phyloP scores from a whole-genome alignment of 2,797 vertebrate species.

The Gymnodraco acuticeps region DNA sequence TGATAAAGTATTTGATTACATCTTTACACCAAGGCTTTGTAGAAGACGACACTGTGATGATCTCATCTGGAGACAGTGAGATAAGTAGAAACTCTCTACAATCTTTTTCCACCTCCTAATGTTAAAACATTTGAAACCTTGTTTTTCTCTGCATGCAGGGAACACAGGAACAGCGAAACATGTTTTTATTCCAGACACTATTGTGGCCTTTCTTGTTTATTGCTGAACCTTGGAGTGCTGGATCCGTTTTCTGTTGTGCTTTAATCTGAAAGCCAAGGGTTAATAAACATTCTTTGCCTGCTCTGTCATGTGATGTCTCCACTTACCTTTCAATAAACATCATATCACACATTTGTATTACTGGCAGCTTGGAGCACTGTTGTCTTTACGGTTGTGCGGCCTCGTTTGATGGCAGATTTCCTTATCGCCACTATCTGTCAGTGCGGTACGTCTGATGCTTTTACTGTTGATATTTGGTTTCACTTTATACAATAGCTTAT shows the following conservation, averaged over 20 bases:
- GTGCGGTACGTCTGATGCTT: not conserved
- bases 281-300: not conserved
- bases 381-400: not conserved
- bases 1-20: too few relatives aligned
- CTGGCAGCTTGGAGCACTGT: not conserved
- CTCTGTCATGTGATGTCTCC: not conserved
- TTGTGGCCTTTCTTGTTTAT: not conserved
- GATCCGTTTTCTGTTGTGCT: not conserved
- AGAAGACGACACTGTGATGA: not conserved
- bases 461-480: not conserved
- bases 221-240: not conserved
- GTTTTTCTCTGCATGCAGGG: not conserved
- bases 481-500: not conserved
- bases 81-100: not conserved
- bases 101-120: not conserved
- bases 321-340: not conserved
- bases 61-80: not conserved
- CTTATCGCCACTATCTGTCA: constrained; percentile 10
- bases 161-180: not conserved
- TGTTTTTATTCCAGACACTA: not conserved
- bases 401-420: constrained; percentile 20
- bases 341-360: constrained; percentile 26
- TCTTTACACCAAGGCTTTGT: too few relatives aligned
- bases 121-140: not conserved
- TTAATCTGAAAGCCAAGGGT: not conserved